Conservation (phyloP, 2,888 invertebrate species). For the Euplexia lucipara region DNA sequence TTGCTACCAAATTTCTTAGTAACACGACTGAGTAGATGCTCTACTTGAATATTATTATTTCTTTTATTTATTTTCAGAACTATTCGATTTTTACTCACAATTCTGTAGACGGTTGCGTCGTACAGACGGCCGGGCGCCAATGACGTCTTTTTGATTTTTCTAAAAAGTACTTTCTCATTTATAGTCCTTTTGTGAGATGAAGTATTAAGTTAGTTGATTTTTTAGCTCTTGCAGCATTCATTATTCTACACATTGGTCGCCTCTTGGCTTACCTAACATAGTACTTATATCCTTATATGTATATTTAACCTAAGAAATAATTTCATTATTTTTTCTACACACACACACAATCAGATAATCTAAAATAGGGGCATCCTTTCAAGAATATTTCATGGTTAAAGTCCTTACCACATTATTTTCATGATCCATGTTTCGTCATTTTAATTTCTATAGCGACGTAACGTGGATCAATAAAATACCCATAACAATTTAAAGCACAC, state of each 20-base stretch:
- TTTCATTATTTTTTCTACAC: too few species aligned
- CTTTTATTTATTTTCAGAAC: too few species aligned
- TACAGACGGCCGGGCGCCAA: too few species aligned
- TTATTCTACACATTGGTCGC: too few species aligned
- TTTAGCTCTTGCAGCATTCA: too few species aligned
- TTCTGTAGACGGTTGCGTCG: background rate
- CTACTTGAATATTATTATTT: conserved; percentile 36
- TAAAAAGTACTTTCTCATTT: too few species aligned
- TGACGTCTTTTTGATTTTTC: too few species aligned
- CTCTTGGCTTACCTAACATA: too few species aligned
- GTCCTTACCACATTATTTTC: background rate
- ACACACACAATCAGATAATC: background rate
- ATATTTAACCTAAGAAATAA: too few species aligned
- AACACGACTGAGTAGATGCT: conserved; percentile 60
- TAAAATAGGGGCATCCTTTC: background rate
- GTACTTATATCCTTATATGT: too few species aligned
- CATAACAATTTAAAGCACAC: conserved; percentile 73
- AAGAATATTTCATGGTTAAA: background rate
- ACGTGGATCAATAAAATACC: background rate
- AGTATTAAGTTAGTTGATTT: too few species aligned
- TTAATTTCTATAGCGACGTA: background rate
- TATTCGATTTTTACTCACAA: background rate
- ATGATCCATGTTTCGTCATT: background rate
- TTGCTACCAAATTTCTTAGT: conserved; percentile 73
- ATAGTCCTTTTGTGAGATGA: too few species aligned